Evolutionary conservation across 2,888 invertebrate species (phyloP), one percentile per base, ranked within the genome.

Genomic region (Drosophila kuntzei): DNA sequence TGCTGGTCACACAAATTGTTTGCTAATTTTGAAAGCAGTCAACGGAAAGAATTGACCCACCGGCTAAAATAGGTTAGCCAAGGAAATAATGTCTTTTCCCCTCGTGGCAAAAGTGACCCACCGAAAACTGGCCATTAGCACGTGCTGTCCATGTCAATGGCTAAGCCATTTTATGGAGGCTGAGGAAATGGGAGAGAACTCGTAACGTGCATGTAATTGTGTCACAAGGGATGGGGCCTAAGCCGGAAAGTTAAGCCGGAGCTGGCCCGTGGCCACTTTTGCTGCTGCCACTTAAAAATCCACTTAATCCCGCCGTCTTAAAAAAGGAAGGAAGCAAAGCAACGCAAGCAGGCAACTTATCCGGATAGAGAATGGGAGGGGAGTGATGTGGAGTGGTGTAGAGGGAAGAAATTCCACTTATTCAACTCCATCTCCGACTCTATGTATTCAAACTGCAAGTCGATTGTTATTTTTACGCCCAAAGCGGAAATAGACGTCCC

Each of bases 381-480:
- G 12, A 34, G 12, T 9, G 27, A n/a, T 7, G 8, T 44, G 25
- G 25, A 14, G 14, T 12, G 20, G 9, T n/a, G 3, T 7, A 16
- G 9, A 43, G 12, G 8, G 16, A 16, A 25, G 11, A 39, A 20
- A 32, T 20, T 11, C 39, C 6, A 39, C 41, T 54, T 32, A 32
- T 41, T 41, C 53, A 41, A 41, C 53, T 54, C 41, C 53, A 54
- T 14, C n/a, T 20, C 12, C 29, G 3, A 44, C 50, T 36, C 57
- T 37, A 64, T 83, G 82, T 82, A 87, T 87, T 82, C 82, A 82
- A 87, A 87, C 83, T 85, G 88, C 86, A 83, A 85, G 85, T 85
- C 88, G 85, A 85, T 85, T 85, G 88, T 85, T 85, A 85, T 85
- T 85, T 87, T 87, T 86, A 85, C 75, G 86, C 85, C 88, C 71